A percentile compares a stretch with the other conserved stretches of the same genome.
Conservation (phyloP, 2,888 invertebrate genomes). For the Drosophila kuntzei region DNA sequence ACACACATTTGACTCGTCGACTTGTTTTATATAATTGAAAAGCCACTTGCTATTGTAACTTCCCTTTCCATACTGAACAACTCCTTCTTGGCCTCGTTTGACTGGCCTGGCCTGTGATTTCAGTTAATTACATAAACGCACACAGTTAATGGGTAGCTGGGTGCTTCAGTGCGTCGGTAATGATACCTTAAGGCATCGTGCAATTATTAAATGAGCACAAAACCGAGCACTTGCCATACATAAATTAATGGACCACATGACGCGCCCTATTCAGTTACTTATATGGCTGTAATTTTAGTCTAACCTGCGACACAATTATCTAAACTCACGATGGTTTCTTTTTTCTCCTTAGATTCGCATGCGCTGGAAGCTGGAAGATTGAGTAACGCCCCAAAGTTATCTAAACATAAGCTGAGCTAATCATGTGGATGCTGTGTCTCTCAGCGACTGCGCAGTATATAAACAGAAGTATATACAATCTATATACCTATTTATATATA, state of each 20-base stretch:
- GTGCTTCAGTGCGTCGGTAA: slow-evolving; percentile 71
- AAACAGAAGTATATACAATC: slow-evolving; percentile 2
- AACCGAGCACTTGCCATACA: slow-evolving; percentile 78
- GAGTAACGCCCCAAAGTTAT: slow-evolving; percentile 65
- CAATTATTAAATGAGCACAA: slow-evolving; percentile 86
- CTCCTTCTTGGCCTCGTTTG: neutral
- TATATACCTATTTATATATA: slow-evolving; percentile 6
- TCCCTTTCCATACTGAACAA: neutral
- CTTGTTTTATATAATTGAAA: slow-evolving; percentile 63
- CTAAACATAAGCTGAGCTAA: slow-evolving; percentile 49
- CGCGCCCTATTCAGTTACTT: slow-evolving; percentile 40
- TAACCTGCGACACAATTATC: slow-evolving; percentile 56
- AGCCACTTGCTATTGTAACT: slow-evolving; percentile 33
- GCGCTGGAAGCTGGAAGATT: slow-evolving; percentile 48
- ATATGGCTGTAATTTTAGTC: slow-evolving; percentile 33
- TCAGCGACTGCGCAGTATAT: slow-evolving; percentile 66
- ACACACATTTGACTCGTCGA: slow-evolving; percentile 36
- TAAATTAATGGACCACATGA: slow-evolving; percentile 68
- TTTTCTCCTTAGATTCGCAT: slow-evolving; percentile 34
- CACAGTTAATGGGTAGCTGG: slow-evolving; percentile 60
- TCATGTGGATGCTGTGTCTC: slow-evolving; percentile 49
- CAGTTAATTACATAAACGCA: slow-evolving; percentile 72
- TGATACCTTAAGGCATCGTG: slow-evolving; percentile 85
- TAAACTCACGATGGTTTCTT: no score
- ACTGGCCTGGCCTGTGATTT: slow-evolving; percentile 48